phyloP scores from a whole-genome alignment of 2,888 invertebrate genomes.

The Xestia c-nigrum region DNA sequence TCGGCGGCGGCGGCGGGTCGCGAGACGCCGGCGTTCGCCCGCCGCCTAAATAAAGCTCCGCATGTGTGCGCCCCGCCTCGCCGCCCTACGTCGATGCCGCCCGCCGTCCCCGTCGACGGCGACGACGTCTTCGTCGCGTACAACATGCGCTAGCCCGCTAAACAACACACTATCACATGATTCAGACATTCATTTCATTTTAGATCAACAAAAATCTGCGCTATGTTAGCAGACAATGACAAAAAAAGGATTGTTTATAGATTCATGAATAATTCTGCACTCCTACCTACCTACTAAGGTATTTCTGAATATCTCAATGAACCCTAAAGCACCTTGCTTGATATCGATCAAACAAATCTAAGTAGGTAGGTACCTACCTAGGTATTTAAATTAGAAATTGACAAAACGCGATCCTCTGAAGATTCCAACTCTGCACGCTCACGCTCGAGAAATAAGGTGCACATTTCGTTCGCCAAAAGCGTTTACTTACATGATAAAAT shows the following conservation, averaged over 20 bases:
- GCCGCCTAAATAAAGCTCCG: conserved; percentile 90
- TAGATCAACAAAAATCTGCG: conserved; percentile 1
- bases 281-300: not conserved
- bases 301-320: conserved; percentile 13
- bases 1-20: conserved; percentile 85
- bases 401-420: not conserved
- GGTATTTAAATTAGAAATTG: not conserved
- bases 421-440: not conserved
- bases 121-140: conserved; percentile 66
- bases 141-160: conserved; percentile 65
- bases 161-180: conserved; percentile 60
- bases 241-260: conserved; percentile 2
- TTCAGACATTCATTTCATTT: conserved; percentile 45
- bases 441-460: not conserved
- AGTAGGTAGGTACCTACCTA: not conserved
- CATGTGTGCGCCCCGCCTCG: conserved; percentile 84
- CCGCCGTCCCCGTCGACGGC: conserved; percentile 62
- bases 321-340: conserved; percentile 9
- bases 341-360: conserved; percentile 49
- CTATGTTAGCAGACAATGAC: not conserved
- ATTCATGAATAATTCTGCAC: not conserved
- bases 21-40: conserved; percentile 88
- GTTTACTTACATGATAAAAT: not conserved
- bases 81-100: conserved; percentile 82
- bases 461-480: not conserved